Conservation (phyloP, 2,113 vertebrate genomes). For the Rhinichthys klamathensis region DNA sequence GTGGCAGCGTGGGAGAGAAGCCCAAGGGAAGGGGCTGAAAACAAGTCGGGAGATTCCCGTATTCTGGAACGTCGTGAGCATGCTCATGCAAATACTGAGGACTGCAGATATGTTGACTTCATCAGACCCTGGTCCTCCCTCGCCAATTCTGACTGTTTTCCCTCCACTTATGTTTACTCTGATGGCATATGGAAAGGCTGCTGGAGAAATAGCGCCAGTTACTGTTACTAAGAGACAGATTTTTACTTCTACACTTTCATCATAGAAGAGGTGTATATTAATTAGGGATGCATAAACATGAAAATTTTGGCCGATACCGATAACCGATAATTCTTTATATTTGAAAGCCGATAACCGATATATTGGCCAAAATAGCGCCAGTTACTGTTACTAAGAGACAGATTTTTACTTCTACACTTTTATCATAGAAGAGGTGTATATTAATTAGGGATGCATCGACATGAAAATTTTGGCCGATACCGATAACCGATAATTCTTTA, state of each 20-base stretch:
- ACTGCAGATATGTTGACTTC: constrained; percentile 6
- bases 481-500: too few species aligned
- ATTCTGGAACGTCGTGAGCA: background rate
- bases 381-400: background rate
- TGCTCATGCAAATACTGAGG: constrained; percentile 11
- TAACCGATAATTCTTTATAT: too few species aligned
- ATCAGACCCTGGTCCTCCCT: constrained; percentile 4
- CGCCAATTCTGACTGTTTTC: background rate
- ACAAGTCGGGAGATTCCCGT: constrained; percentile 33
- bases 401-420: too few species aligned
- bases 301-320: too few species aligned
- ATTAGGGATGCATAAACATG: too few species aligned
- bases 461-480: too few species aligned
- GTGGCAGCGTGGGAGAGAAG: constrained; percentile 12
- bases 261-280: background rate
- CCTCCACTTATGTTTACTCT: background rate
- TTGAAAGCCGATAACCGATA: too few species aligned
- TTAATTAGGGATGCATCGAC: too few species aligned
- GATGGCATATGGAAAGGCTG: background rate
- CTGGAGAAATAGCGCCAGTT: background rate
- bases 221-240: background rate
- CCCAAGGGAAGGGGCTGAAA: background rate
- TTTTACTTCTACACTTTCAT: too few species aligned
- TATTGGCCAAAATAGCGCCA: too few species aligned
- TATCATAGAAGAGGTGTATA: background rate